These are phyloP conservation scores for Drosophila punjabiensis DNA, from an alignment of 1,140 invertebrate genomes.

Conservation along the genomic window DNA sequence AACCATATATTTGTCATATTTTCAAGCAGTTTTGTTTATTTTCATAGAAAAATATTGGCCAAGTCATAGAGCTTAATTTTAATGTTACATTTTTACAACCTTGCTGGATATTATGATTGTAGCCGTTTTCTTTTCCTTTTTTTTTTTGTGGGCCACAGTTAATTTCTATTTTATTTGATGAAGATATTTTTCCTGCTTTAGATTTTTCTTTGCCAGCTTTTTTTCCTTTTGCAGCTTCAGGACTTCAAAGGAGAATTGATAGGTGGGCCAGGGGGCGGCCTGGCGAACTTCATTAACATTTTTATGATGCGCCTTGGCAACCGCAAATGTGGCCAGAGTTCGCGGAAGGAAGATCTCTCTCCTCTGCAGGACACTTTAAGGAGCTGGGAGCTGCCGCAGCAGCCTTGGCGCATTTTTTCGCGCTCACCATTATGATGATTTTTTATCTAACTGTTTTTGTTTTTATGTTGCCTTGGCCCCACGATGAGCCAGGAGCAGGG, in stretches of 20 bases:
- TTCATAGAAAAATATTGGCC: not conserved
- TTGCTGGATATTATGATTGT: not conserved
- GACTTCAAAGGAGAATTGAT: constrained; percentile 61
- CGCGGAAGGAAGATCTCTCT: constrained; percentile 34
- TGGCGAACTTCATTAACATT: constrained; percentile 80
- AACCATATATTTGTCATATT: not conserved
- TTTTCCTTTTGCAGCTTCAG: constrained; percentile 15
- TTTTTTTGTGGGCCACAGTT: constrained; percentile 67
- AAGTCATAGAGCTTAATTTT: constrained; percentile 28
- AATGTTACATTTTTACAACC: not conserved
- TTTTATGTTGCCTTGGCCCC: constrained; percentile 54
- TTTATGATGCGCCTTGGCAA: constrained; percentile 82
- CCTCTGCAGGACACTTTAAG: constrained; percentile 43
- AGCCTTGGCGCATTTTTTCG: constrained; percentile 70
- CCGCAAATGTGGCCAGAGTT: constrained; percentile 66
- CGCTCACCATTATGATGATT: constrained; percentile 73
- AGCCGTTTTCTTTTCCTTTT: not conserved
- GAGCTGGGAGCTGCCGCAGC: constrained; percentile 43
- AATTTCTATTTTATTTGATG: constrained; percentile 79
- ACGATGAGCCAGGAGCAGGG: constrained; percentile 3
- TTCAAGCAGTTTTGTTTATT: not conserved
- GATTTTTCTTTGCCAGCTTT: constrained; percentile 37
- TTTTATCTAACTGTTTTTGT: constrained; percentile 81
- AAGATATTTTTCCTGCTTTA: constrained; percentile 68
- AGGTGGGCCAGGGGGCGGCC: constrained; percentile 25